A percentile compares a stretch with the other conserved stretches of the same genome.
Evolutionary conservation across 2,113 vertebrate genomes (phyloP).

Genomic region (Pedetes capensis): DNA sequence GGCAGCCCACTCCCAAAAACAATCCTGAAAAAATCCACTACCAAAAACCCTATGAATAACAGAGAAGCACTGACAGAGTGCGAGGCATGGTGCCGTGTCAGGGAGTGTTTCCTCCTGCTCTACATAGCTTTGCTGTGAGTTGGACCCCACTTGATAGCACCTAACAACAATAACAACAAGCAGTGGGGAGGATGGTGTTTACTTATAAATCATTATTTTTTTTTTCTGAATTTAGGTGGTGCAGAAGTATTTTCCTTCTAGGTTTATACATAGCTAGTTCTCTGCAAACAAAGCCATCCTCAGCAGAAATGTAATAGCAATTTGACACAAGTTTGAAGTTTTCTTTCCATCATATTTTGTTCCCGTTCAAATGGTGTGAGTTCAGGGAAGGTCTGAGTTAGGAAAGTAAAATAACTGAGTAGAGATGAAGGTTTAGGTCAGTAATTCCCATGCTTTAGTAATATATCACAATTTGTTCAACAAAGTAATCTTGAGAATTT

Average conservation of each 20-base stretch:
- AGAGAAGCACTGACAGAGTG: too few relatives aligned
- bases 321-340: not conserved
- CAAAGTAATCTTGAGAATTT: not conserved
- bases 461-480: not conserved
- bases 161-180: too few relatives aligned
- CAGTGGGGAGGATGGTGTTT: not conserved
- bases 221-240: not conserved
- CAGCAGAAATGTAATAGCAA: not conserved
- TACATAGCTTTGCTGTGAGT: too few relatives aligned
- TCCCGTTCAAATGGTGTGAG: not conserved
- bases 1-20: too few relatives aligned
- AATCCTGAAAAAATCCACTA: too few relatives aligned
- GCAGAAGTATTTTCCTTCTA: not conserved
- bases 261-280: not conserved
- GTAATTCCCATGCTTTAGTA: accelerated
- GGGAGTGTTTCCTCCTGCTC: too few relatives aligned
- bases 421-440: not conserved
- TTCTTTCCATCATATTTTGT: not conserved
- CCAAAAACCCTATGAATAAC: too few relatives aligned
- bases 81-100: too few relatives aligned
- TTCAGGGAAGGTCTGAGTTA: not conserved
- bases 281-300: not conserved
- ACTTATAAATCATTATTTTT: not conserved
- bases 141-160: too few relatives aligned
- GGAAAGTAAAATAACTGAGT: not conserved